Percentiles rank a stretch among this genome's conserved stretches.
Conservation (phyloP, 2,113 vertebrate species). For the Tragelaphus strepsiceros region DNA sequence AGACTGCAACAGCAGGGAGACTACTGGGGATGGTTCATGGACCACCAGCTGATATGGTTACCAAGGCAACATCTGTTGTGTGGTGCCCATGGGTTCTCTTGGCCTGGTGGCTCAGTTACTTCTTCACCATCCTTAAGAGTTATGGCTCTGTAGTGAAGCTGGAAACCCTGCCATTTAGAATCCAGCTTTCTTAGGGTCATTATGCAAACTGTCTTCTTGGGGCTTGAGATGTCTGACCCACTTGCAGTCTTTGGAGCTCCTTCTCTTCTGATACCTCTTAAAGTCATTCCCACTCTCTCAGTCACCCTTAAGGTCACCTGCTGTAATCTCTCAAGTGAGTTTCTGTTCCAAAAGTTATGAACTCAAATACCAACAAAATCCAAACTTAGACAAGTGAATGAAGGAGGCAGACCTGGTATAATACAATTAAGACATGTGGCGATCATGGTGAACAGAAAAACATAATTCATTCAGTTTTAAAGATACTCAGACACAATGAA, state of each 20-base stretch:
- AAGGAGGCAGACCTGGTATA: background rate
- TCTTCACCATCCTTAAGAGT: background rate
- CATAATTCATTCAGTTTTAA: background rate
- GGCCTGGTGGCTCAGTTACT: background rate
- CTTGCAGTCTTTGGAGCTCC: background rate
- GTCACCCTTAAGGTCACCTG: background rate
- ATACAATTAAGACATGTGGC: background rate
- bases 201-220: accelerated
- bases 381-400: background rate
- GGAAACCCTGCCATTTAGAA: too few relatives aligned
- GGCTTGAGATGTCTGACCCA: background rate
- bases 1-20: background rate
- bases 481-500: background rate
- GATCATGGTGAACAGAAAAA: background rate
- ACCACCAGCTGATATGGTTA: background rate
- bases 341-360: background rate
- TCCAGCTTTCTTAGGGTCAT: background rate
- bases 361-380: background rate
- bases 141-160: background rate
- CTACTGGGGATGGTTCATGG: background rate
- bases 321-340: background rate
- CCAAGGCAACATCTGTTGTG: background rate
- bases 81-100: background rate
- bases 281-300: background rate
- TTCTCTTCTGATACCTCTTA: background rate